Base-by-base conservation (phyloP, 2,888 invertebrate genomes). In the Beris chalybata region DNA sequence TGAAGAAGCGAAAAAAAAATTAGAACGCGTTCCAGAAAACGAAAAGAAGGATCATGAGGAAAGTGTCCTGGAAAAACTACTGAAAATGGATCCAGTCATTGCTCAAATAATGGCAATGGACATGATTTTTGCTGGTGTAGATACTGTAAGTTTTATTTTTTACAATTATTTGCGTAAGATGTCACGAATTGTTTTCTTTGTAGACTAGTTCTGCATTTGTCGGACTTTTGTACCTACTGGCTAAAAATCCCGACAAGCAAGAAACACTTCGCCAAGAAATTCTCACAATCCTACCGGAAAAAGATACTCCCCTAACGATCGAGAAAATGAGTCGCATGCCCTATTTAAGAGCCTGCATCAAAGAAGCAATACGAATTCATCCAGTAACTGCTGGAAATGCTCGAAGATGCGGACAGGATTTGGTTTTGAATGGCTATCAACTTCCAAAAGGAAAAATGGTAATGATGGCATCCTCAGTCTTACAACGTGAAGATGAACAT, bases 301-400 rank as follows among this genome's bases (percentile, higher is more conserved):
- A 76, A 43, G 71, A 77, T 13, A 76, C 78, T 4, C 74, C 76
- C 3, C 73, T 86, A 4, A 84, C 82, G 0, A 73, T 77, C 0
- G 77, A 81, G 48, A 77, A 82, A 70, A 76, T 85, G 43, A 80
- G 81, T 30, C 77, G 83, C 57, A 81, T 85, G 71, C 83, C 85
- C 0, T 92, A 89, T 75, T 74, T 92, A 15, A 86, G 85, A 70
- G 90, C 90, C 1, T 90, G 90, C 74, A 83, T 92, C 22, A 92
- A 90, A 74, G 92, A 92, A 77, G 83, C 87, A 0, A 77, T 90
- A 48, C 83, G 91, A 71, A 71, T 89, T 9, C 82, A 84, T 70
- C 87, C 89, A 0, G 83, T 88, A 0, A 83, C 84, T 0, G 80
- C 84, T 7, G 89, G 85, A 0, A 88, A 86, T 73, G 76, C 85